phyloP scores from a whole-genome alignment of 2,113 vertebrate species.

The Coturnix japonica region DNA sequence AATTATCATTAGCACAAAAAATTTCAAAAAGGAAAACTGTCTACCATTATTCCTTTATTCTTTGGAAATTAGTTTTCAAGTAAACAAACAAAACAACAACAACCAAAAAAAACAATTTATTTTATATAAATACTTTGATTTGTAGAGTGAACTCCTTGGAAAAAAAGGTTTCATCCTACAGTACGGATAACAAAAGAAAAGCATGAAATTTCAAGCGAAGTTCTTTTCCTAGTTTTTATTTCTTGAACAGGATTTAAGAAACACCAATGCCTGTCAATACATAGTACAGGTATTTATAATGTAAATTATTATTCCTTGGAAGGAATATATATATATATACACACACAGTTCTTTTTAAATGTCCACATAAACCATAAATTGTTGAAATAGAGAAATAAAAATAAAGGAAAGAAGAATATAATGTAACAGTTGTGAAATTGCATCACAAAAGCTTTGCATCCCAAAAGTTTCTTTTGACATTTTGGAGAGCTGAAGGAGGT shows the following conservation, averaged over 20 bases:
- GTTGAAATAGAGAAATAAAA: background rate
- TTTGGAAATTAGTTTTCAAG: background rate
- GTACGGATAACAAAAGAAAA: background rate
- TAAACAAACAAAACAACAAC: too few relatives aligned
- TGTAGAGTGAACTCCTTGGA: background rate
- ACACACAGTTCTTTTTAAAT: constrained; percentile 4
- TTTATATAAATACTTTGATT: background rate
- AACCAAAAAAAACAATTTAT: background rate
- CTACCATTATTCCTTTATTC: background rate
- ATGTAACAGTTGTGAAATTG: background rate
- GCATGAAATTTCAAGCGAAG: background rate
- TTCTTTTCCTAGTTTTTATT: background rate
- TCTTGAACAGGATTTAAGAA: background rate
- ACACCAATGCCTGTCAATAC: background rate
- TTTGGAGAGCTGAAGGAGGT: background rate
- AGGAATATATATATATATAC: constrained; percentile 2
- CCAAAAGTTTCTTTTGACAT: background rate
- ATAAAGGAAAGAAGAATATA: background rate
- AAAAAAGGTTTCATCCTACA: background rate
- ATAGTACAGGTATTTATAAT: background rate
- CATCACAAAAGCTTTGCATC: background rate
- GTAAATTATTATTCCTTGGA: background rate
- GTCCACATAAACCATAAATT: background rate
- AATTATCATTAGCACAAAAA: background rate
- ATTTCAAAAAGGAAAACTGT: background rate